These are phyloP conservation scores for Morus bassanus DNA, from an alignment of 2,797 vertebrate species.

Conservation along the genomic window DNA sequence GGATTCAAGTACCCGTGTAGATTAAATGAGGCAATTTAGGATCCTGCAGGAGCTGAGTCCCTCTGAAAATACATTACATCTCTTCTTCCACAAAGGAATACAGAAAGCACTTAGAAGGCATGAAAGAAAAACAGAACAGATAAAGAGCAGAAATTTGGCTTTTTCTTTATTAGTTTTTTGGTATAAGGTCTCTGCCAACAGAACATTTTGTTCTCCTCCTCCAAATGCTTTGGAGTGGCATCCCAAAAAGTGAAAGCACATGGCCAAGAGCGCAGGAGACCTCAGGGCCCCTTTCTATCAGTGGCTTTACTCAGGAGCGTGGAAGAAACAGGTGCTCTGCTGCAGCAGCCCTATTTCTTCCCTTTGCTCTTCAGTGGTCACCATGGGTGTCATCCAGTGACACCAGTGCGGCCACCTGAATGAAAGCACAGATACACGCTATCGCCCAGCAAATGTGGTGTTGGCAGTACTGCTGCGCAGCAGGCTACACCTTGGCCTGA, in stretches of 20 bases:
- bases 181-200: background rate
- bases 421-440: rapidly evolving
- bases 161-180: background rate
- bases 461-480: no score
- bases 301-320: rapidly evolving
- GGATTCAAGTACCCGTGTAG: slow-evolving; percentile 73
- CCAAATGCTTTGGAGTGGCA: background rate
- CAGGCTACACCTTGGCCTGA: background rate
- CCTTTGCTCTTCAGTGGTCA: no score
- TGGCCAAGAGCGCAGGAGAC: rapidly evolving
- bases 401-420: background rate
- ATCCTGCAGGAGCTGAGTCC: slow-evolving; percentile 67
- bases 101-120: background rate
- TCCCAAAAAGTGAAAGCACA: rapidly evolving
- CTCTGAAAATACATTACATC: slow-evolving; percentile 13
- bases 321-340: rapidly evolving
- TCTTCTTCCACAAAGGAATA: slow-evolving; percentile 4
- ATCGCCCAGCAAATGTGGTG: rapidly evolving
- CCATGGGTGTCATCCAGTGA: background rate
- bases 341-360: background rate
- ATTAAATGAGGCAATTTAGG: slow-evolving; percentile 75
- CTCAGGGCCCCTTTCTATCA: rapidly evolving
- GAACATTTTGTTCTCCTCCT: background rate
- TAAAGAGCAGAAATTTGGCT: background rate
- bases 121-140: background rate